Conservation (phyloP, 2,113 vertebrate genomes). For the Petaurus breviceps region DNA sequence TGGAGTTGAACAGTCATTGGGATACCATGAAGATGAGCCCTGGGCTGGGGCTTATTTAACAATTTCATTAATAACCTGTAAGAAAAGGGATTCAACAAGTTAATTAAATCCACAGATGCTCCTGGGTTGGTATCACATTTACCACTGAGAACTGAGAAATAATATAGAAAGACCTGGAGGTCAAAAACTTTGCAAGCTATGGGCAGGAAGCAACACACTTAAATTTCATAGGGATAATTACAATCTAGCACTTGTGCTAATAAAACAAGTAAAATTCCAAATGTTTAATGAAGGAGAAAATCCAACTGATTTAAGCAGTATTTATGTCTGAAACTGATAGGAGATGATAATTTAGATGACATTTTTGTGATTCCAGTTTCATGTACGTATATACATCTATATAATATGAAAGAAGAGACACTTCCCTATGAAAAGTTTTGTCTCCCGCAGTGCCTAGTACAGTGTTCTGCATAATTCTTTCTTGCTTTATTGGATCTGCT, state of each 20-base stretch:
- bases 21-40: conserved; percentile 34
- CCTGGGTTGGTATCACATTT: conserved; percentile 64
- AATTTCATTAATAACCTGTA: conserved; percentile 68
- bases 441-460: neutral
- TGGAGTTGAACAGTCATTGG: conserved; percentile 59
- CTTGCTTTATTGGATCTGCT: neutral
- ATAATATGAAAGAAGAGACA: neutral
- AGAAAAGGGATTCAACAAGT: conserved; percentile 57
- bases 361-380: conserved; percentile 12
- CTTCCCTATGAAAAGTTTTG: neutral
- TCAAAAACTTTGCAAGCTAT: conserved; percentile 62
- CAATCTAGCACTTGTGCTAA: conserved; percentile 45
- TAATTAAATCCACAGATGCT: conserved; percentile 75
- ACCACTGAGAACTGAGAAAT: conserved; percentile 65
- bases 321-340: neutral
- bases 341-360: conserved; percentile 18
- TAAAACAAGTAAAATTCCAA: conserved; percentile 39
- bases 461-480: neutral
- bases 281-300: conserved; percentile 46
- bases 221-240: conserved; percentile 60
- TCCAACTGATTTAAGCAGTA: neutral
- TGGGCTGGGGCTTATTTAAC: conserved; percentile 61
- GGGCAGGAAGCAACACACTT: conserved; percentile 66
- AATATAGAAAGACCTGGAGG: conserved; percentile 50
- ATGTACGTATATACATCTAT: neutral